A percentile compares a stretch with the other conserved stretches of the same genome.
phyloP scores from a whole-genome alignment of 2,113 vertebrate species.

The Gambusia holbrooki region DNA sequence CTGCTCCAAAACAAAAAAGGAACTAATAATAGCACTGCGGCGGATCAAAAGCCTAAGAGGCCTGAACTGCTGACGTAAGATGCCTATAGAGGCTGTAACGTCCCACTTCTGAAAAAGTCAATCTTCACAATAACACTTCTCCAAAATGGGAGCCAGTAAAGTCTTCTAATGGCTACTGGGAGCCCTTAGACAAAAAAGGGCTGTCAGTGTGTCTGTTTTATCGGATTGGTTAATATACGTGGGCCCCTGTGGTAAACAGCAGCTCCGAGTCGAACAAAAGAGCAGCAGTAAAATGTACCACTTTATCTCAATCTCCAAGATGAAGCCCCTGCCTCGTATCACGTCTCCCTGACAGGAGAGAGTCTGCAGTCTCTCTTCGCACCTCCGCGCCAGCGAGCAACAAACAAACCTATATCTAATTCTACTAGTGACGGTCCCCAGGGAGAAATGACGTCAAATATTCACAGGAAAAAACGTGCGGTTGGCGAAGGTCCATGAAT shows the following conservation, averaged over 20 bases:
- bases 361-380: constrained; percentile 10
- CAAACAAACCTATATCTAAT: constrained; percentile 28
- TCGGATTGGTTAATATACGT: constrained; percentile 63
- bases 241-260: constrained; percentile 49
- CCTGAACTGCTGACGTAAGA: constrained; percentile 44
- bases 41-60: constrained; percentile 6
- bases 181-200: constrained; percentile 48
- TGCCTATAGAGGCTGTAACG: constrained; percentile 34
- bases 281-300: constrained; percentile 54
- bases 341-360: constrained; percentile 17
- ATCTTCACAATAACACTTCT: constrained; percentile 27
- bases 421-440: constrained; percentile 31
- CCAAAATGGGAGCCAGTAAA: constrained; percentile 52
- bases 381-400: constrained; percentile 2
- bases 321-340: constrained; percentile 21
- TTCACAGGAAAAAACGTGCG: constrained; percentile 10
- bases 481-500: constrained; percentile 35
- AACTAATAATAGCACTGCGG: constrained; percentile 11
- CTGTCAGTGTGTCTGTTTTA: constrained; percentile 47
- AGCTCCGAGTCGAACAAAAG: constrained; percentile 34
- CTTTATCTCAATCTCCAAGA: constrained; percentile 57
- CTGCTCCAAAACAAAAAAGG: constrained; percentile 35
- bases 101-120: constrained; percentile 22
- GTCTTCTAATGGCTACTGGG: constrained; percentile 33
- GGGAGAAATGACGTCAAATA: constrained; percentile 46